Base-by-base conservation (phyloP, 2,888 invertebrate species). In the Brachypalpus laphriformis region DNA sequence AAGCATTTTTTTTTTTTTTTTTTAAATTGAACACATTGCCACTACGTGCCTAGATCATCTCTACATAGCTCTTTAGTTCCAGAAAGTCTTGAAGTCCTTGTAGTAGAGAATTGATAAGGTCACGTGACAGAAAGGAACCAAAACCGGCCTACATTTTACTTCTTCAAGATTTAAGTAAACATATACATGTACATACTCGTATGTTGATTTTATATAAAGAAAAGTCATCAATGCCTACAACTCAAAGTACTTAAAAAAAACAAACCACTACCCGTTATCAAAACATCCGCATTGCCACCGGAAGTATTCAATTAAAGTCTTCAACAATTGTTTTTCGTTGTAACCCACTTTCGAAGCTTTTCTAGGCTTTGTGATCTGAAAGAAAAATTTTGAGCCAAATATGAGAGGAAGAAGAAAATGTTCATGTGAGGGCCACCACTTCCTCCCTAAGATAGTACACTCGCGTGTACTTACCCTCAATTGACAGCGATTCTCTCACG, bases 281-380 rank as follows among this genome's bases (percentile, higher is more conserved):
- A 37, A 37, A 37, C 40, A 28, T 14, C 28, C 31, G 54, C 54
- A 54, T 54, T 54, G 54, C 28, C 54, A 9, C n/a, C 4, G 28
- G 54, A 54, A n/a, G 14, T 31, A 25, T 56, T 56, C 54, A 75
- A 75, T 57, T 75, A 47, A 65, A 9, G 3, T 28, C n/a, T 2
- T 18, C 25, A 34, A 25, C 22, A 75, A 66, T 22, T 22, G 37
- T 22, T 42, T 25, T 51, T 45, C 59, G 22, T 25, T 45, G 18
- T 54, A 42, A 72, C 78, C 72, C 65, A 80, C 42, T 80, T 66
- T 61, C 25, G 25, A 37, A 18, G 18, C 7, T 51, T 61, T 70
- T 34, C 31, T 47, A 37, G n/a, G 14, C 34, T 18, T 37, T 63
- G 9, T 37, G 56, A 22, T 25, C 34, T 25, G 28, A 45, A 61